Conservation (phyloP, 30 jellyfish, hydroid and myxozoan species). For the Sanderia malayensis region DNA sequence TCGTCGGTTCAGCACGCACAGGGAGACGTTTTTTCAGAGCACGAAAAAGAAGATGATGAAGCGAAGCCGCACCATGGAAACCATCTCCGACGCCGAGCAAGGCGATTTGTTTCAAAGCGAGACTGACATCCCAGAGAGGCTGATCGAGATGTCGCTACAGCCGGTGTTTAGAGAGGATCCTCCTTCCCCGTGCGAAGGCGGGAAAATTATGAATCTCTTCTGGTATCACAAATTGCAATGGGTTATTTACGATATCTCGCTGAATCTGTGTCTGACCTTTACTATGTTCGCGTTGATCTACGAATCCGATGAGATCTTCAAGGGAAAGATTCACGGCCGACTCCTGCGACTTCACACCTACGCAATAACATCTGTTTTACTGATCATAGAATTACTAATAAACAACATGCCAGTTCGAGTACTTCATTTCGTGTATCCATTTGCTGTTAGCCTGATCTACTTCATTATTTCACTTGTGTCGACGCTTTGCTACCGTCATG, state of each 20-base stretch:
- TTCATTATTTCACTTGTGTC: slow-evolving; percentile 14
- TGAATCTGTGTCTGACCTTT: slow-evolving; percentile 45
- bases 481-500: background rate
- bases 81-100: slow-evolving; percentile 64
- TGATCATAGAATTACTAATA: slow-evolving; percentile 15
- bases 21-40: slow-evolving; percentile 48
- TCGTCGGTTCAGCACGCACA: slow-evolving; percentile 50
- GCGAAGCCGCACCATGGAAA: slow-evolving; percentile 55
- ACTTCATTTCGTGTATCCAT: slow-evolving; percentile 36
- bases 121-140: slow-evolving; percentile 50
- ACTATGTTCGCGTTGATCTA: slow-evolving; percentile 30
- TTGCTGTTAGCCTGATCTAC: slow-evolving; percentile 15
- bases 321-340: slow-evolving; percentile 1
- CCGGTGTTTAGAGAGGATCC: slow-evolving; percentile 41
- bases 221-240: slow-evolving; percentile 69
- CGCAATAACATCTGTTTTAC: slow-evolving; percentile 18
- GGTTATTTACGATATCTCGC: slow-evolving; percentile 44
- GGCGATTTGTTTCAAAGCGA: slow-evolving; percentile 38
- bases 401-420: slow-evolving; percentile 38
- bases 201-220: slow-evolving; percentile 46
- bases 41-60: slow-evolving; percentile 25
- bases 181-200: background rate
- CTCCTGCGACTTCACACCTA: slow-evolving; percentile 34
- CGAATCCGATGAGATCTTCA: slow-evolving; percentile 1
- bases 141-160: slow-evolving; percentile 35